A percentile compares a stretch with the other conserved stretches of the same genome.
Conservation (phyloP, 2,888 invertebrate species). For the Drosophila paramelanica region DNA sequence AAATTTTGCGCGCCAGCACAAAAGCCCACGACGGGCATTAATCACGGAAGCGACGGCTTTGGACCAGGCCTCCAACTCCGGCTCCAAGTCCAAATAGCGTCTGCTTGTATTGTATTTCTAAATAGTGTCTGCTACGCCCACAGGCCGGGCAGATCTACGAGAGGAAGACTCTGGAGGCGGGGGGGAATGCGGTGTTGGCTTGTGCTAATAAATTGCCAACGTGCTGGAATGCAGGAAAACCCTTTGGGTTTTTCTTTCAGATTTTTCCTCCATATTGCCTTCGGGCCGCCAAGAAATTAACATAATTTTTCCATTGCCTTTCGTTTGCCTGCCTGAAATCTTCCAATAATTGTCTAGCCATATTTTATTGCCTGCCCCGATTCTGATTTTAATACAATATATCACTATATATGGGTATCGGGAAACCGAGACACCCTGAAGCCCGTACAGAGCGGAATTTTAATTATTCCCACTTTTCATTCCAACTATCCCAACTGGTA, state of each 20-base stretch:
- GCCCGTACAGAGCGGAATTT: too few relatives aligned
- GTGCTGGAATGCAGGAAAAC: conserved; percentile 51
- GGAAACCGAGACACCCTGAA: too few relatives aligned
- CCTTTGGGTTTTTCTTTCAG: conserved; percentile 38
- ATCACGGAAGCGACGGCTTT: conserved; percentile 64
- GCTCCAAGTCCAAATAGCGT: not conserved
- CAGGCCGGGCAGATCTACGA: not conserved
- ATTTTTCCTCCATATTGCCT: conserved; percentile 40
- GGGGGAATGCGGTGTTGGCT: conserved; percentile 1
- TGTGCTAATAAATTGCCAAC: conserved; percentile 60
- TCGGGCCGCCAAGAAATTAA: conserved; percentile 52
- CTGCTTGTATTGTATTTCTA: conserved; percentile 52
- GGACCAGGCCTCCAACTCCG: conserved; percentile 8
- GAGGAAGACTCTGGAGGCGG: not conserved
- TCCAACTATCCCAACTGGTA: too few relatives aligned
- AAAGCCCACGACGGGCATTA: conserved; percentile 77
- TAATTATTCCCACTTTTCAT: too few relatives aligned
- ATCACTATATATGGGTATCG: not conserved
- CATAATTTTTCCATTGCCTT: conserved; percentile 74
- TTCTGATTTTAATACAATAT: conserved; percentile 3
- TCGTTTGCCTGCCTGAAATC: conserved; percentile 23
- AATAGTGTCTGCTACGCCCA: conserved; percentile 44
- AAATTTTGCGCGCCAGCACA: conserved; percentile 72
- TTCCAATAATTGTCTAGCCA: conserved; percentile 40
- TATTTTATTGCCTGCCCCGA: conserved; percentile 23